Evolutionary conservation across 23 tunicate species (phyloP).

Genomic region (Ciona savignyi): DNA sequence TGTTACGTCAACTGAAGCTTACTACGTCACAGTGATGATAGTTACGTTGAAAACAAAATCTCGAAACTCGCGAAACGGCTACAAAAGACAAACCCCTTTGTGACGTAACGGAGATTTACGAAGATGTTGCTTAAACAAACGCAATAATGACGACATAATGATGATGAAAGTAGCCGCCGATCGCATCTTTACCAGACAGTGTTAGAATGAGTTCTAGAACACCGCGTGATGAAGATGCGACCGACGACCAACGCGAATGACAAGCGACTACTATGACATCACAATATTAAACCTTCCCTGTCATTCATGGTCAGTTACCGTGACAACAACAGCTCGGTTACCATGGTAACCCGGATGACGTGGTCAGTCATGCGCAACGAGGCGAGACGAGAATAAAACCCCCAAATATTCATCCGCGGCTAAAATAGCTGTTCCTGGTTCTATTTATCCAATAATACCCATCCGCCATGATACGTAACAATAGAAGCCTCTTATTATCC

Average conservation of each 20-base stretch:
- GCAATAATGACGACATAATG: no score
- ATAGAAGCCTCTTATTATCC: no score
- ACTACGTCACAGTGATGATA: slow-evolving; percentile 24
- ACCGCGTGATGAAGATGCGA: slow-evolving; percentile 79
- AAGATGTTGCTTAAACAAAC: no score
- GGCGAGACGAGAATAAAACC: no score
- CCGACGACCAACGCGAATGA: slow-evolving; percentile 14
- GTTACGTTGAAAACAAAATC: slow-evolving; percentile 40
- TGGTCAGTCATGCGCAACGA: no score
- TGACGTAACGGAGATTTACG: slow-evolving; percentile 32
- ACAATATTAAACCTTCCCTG: neutral
- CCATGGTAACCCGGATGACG: neutral
- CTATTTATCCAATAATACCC: no score
- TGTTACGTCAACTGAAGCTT: slow-evolving; percentile 53
- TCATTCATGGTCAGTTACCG: neutral
- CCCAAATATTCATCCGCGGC: no score
- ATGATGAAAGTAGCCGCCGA: no score
- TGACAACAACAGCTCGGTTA: neutral
- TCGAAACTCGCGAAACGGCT: slow-evolving; percentile 49
- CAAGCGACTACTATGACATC: neutral
- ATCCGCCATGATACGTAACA: no score
- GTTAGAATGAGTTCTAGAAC: slow-evolving; percentile 73
- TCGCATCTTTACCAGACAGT: slow-evolving; percentile 99
- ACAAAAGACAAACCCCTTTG: slow-evolving; percentile 32
- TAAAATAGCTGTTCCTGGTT: no score